A percentile compares a stretch with the other conserved stretches of the same genome.
phyloP scores from a whole-genome alignment of 2,113 vertebrate genomes.

The Lepus timidus region DNA sequence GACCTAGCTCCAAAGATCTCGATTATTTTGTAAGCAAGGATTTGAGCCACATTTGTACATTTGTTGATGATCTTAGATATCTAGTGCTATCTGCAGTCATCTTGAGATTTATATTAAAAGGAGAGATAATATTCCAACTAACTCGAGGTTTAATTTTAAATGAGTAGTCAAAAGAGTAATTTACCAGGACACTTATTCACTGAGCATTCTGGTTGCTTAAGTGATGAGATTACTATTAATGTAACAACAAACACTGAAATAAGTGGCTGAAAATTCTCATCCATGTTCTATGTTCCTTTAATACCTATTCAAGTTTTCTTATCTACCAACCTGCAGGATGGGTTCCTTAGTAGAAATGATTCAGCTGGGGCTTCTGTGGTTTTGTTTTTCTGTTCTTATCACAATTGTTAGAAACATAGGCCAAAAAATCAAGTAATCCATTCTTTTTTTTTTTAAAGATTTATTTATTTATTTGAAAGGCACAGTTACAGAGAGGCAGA shows the following conservation, averaged over 20 bases:
- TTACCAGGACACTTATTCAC: not conserved
- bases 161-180: not conserved
- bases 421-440: not conserved
- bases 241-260: not conserved
- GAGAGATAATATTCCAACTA: not conserved
- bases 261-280: not conserved
- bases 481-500: not conserved
- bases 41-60: not conserved
- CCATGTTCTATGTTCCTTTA: not conserved
- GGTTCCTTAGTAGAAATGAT: not conserved
- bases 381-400: not conserved
- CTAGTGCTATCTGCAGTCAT: not conserved
- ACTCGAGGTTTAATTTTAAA: not conserved
- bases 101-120: conserved; percentile 40
- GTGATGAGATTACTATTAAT: not conserved
- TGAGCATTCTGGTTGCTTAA: not conserved
- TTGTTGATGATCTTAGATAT: not conserved
- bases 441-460: no score
- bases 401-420: not conserved
- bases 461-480: no score
- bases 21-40: not conserved
- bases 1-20: not conserved
- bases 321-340: no score
- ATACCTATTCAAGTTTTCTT: not conserved
- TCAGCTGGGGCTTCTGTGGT: not conserved